A percentile compares a stretch with the other conserved stretches of the same genome.
phyloP scores from a whole-genome alignment of 2,113 vertebrate species.

The Pseudorhombus dupliciocellatus region DNA sequence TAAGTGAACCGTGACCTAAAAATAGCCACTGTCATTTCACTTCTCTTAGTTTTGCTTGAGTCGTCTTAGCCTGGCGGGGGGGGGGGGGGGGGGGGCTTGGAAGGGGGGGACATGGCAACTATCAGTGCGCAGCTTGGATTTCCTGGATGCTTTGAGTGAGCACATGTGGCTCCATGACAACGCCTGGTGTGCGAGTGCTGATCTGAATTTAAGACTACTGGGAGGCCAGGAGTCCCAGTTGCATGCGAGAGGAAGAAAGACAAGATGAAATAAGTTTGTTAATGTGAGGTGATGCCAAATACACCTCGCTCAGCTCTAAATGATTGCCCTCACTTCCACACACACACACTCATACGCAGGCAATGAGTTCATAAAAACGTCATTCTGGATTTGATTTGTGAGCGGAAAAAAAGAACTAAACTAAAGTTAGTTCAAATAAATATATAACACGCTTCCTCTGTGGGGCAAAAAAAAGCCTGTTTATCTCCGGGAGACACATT shows the following conservation, averaged over 20 bases:
- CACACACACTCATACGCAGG: background rate
- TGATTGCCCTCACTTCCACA: background rate
- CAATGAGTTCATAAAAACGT: constrained; percentile 8
- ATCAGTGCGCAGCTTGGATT: constrained; percentile 52
- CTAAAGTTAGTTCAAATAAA: constrained; percentile 25
- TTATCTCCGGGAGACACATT: constrained; percentile 58
- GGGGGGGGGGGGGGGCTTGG: no score
- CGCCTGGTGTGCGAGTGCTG: constrained; percentile 26
- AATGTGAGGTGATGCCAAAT: constrained; percentile 48
- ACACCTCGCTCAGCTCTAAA: constrained; percentile 39
- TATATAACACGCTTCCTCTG: constrained; percentile 12
- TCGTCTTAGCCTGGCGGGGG: no score
- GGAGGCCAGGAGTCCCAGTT: constrained; percentile 49
- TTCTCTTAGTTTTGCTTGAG: background rate
- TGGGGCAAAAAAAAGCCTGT: constrained; percentile 7
- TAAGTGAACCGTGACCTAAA: constrained; percentile 53
- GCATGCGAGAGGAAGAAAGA: constrained; percentile 49
- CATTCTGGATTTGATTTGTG: constrained; percentile 5
- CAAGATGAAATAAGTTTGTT: constrained; percentile 37
- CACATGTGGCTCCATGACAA: constrained; percentile 45
- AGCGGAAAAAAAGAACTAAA: constrained; percentile 2
- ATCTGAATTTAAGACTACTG: constrained; percentile 62
- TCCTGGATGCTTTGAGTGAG: constrained; percentile 50
- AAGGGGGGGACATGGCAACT: background rate
- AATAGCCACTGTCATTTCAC: background rate